Evolutionary conservation across 2,888 invertebrate species (phyloP).

Genomic region (Baccha elongata): DNA sequence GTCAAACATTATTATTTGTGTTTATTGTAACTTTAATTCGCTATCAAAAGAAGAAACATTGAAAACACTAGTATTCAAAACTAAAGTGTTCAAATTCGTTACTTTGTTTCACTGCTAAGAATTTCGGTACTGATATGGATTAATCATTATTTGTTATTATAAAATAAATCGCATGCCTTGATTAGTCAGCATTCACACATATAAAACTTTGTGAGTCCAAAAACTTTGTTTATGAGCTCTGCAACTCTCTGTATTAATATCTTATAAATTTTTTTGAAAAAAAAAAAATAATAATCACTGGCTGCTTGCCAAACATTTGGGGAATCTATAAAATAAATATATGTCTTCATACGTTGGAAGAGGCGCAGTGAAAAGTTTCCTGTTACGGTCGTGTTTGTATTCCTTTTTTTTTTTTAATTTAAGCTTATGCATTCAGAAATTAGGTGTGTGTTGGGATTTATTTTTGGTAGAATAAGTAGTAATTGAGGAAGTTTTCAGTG

Average conservation of each 20-base stretch:
- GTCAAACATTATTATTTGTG: too few species aligned
- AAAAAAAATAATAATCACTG: constrained; percentile 39
- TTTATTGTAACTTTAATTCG: too few species aligned
- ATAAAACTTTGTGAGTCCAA: constrained; percentile 46
- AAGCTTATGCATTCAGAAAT: constrained; percentile 32
- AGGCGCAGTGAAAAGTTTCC: constrained; percentile 47
- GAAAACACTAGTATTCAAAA: too few species aligned
- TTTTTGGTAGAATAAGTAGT: constrained; percentile 44
- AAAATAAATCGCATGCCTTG: constrained; percentile 33
- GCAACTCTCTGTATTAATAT: constrained; percentile 69
- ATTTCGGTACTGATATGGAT: too few species aligned
- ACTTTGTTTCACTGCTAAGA: too few species aligned
- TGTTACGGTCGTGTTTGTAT: constrained; percentile 46
- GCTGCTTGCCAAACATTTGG: constrained; percentile 61
- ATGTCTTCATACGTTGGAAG: constrained; percentile 40
- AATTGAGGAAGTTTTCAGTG: constrained; percentile 51
- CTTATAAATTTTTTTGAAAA: constrained; percentile 35
- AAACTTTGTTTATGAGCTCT: constrained; percentile 69
- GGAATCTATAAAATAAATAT: constrained; percentile 65
- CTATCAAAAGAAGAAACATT: too few species aligned
- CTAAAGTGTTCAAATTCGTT: too few species aligned
- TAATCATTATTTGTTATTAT: too few species aligned
- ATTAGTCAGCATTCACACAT: constrained; percentile 57
- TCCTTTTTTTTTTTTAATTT: constrained; percentile 24
- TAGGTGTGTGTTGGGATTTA: constrained; percentile 49